Evolutionary conservation across 1,140 invertebrate species (phyloP).

Genomic region (Venturia canescens): DNA sequence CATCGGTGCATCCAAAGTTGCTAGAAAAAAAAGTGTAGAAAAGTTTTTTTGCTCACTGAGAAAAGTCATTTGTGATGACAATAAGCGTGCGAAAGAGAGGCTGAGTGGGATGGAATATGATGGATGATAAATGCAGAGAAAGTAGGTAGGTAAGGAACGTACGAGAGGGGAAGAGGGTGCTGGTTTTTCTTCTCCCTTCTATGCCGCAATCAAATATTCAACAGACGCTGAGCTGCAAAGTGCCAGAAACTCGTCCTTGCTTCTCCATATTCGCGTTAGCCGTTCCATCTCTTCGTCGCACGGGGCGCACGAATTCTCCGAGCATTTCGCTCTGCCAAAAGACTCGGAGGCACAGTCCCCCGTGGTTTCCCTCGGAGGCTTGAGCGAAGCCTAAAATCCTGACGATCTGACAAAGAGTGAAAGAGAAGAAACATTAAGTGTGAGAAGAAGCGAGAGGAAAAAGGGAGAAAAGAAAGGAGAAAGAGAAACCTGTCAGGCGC

Average conservation of each 20-base stretch:
- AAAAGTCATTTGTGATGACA: constrained; percentile 1
- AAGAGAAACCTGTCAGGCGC: constrained; percentile 18
- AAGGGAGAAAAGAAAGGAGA: neutral
- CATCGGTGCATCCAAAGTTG: neutral
- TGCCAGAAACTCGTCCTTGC: constrained; percentile 63
- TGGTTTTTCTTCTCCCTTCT: constrained; percentile 1
- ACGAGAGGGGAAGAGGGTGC: neutral
- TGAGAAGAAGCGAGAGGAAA: neutral
- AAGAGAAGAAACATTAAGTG: neutral
- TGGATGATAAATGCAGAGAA: constrained; percentile 20
- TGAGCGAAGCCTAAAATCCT: constrained; percentile 35
- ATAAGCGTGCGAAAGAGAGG: neutral
- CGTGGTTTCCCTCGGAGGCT: constrained; percentile 27
- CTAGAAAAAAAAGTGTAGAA: neutral
- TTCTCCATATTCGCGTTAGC: constrained; percentile 41
- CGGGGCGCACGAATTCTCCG: constrained; percentile 44
- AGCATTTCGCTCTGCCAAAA: neutral
- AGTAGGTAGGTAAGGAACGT: neutral
- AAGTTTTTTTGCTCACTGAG: neutral
- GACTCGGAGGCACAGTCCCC: constrained; percentile 17
- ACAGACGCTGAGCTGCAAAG: constrained; percentile 67
- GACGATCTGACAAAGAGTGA: neutral
- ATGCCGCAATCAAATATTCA: constrained; percentile 64
- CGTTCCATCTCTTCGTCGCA: constrained; percentile 45
- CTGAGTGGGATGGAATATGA: neutral